A percentile compares a stretch with the other conserved stretches of the same genome.
Conservation (phyloP, 2,888 invertebrate species). For the Entomobrya proxima region DNA sequence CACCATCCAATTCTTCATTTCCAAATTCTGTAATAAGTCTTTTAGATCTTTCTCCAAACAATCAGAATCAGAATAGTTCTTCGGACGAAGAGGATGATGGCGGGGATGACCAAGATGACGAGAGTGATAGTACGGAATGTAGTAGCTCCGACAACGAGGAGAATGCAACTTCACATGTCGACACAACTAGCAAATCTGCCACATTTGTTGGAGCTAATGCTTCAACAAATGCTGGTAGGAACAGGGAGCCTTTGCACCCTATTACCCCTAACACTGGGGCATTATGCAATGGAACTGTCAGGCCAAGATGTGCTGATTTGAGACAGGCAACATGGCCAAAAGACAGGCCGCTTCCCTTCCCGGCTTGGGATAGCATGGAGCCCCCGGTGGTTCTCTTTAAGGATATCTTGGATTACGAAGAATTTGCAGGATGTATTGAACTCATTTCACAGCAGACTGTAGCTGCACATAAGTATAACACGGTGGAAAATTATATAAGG, state of each 20-base stretch:
- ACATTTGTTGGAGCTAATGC: not conserved
- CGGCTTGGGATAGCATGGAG: slow-evolving; percentile 82
- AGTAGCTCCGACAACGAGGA: slow-evolving; percentile 65
- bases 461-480: slow-evolving; percentile 92
- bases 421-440: slow-evolving; percentile 87
- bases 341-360: slow-evolving; percentile 86
- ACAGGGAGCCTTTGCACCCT: slow-evolving; percentile 35
- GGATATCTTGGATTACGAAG: slow-evolving; percentile 85
- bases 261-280: not conserved
- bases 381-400: slow-evolving; percentile 79
- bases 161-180: slow-evolving; percentile 26
- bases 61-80: slow-evolving; percentile 57
- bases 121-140: slow-evolving; percentile 70
- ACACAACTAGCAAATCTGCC: slow-evolving; percentile 2
- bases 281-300: not conserved
- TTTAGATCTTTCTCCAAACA: slow-evolving; percentile 17
- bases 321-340: slow-evolving; percentile 81
- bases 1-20: slow-evolving; percentile 30
- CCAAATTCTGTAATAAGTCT: slow-evolving; percentile 60
- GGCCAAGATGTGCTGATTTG: slow-evolving; percentile 66
- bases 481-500: slow-evolving; percentile 88
- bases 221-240: not conserved
- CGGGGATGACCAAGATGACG: slow-evolving; percentile 67
- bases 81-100: slow-evolving; percentile 66
- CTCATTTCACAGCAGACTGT: slow-evolving; percentile 87